Conservation (phyloP, 2,888 invertebrate species). For the Syrphus vitripennis region DNA sequence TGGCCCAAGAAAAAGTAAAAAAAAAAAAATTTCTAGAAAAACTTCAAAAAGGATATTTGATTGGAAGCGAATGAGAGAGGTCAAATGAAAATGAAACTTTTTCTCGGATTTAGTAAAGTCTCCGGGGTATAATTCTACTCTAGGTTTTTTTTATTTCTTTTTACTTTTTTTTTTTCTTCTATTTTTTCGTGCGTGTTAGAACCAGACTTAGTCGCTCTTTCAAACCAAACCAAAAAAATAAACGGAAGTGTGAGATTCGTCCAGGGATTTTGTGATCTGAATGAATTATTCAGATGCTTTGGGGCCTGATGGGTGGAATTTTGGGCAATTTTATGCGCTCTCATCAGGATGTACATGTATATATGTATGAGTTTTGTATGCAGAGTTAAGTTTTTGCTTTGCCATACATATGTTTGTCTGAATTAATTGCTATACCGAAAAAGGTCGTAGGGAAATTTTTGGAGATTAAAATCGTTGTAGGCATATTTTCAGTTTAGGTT, state of each 20-base stretch:
- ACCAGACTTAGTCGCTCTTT: background rate
- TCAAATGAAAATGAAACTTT: slow-evolving; percentile 44
- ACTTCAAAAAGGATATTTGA: slow-evolving; percentile 28
- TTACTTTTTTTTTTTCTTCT: background rate
- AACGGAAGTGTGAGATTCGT: slow-evolving; percentile 64
- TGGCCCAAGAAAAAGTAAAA: background rate
- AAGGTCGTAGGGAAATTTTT: slow-evolving; percentile 55
- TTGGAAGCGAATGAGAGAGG: background rate
- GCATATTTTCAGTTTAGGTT: slow-evolving; percentile 23
- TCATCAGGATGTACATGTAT: no score
- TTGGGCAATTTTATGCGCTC: background rate
- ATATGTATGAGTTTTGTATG: background rate
- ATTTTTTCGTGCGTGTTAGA: slow-evolving; percentile 17
- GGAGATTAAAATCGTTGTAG: slow-evolving; percentile 56
- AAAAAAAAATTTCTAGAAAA: background rate
- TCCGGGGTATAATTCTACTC: slow-evolving; percentile 62
- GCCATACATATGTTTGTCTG: slow-evolving; percentile 59
- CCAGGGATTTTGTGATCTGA: slow-evolving; percentile 65
- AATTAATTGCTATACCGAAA: slow-evolving; percentile 67
- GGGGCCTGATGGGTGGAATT: background rate
- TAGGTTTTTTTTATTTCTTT: background rate
- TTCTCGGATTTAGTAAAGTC: slow-evolving; percentile 58
- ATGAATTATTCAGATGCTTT: slow-evolving; percentile 66
- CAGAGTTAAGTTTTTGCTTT: background rate
- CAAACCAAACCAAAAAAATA: background rate